Conservation (phyloP, 2,797 vertebrate species). For the Aphelocoma californica region DNA sequence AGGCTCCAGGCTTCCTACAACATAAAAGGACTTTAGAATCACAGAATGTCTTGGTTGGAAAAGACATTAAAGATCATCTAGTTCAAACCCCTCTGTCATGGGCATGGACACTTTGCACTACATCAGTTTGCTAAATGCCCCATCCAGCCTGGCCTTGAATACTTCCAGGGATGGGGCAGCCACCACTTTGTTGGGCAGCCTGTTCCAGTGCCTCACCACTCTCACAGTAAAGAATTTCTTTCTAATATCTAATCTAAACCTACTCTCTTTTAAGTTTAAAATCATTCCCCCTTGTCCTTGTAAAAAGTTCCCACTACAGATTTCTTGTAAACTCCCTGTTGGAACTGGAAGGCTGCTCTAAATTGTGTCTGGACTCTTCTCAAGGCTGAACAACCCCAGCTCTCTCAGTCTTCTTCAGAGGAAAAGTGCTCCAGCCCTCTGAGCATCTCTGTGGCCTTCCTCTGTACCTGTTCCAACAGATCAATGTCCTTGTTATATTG, state of each 20-base stretch:
- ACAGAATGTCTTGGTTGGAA: background rate
- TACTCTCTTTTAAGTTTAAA: background rate
- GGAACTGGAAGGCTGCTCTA: background rate
- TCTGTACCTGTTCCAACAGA: background rate
- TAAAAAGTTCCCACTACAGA: background rate
- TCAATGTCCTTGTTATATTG: accelerated
- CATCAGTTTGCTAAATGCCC: background rate
- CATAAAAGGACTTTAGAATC: background rate
- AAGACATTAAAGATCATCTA: background rate
- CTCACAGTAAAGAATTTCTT: background rate
- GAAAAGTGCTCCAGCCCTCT: background rate
- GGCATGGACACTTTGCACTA: background rate
- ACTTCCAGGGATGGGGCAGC: background rate
- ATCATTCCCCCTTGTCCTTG: no score
- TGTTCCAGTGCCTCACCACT: background rate
- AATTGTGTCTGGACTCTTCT: background rate
- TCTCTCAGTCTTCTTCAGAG: background rate
- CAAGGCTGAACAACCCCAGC: background rate
- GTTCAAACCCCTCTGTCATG: accelerated
- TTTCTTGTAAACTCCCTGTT: background rate
- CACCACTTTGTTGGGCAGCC: background rate
- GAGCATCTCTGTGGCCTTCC: background rate
- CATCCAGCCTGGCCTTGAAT: background rate
- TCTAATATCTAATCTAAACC: background rate
- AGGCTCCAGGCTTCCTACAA: background rate